Conservation (phyloP, 1,140 invertebrate species). For the Formica exsecta region DNA sequence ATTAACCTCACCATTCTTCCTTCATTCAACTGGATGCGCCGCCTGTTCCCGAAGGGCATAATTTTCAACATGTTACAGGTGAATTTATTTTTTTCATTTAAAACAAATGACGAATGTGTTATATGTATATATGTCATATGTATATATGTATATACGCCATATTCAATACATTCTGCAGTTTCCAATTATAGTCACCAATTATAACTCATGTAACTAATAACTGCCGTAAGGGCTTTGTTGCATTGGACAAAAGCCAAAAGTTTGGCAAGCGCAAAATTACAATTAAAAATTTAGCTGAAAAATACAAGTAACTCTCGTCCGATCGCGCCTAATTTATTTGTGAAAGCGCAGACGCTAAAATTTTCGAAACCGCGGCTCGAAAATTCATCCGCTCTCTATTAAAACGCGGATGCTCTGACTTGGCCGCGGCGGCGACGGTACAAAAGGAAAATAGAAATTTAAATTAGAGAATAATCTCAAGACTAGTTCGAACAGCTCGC, state of each 20-base stretch:
- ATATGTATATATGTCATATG: background rate
- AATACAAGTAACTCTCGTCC: conserved; percentile 24
- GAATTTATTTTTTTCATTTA: conserved; percentile 17
- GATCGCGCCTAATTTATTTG: conserved; percentile 37
- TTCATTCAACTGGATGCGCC: background rate
- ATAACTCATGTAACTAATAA: conserved; percentile 59
- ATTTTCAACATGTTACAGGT: conserved; percentile 33
- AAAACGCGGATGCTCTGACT: conserved; percentile 13
- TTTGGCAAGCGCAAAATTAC: conserved; percentile 30
- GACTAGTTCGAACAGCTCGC: conserved; percentile 71
- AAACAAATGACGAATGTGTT: conserved; percentile 44
- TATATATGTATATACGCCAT: conserved; percentile 1
- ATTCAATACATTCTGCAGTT: background rate
- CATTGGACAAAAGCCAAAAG: conserved; percentile 25
- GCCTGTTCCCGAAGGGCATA: background rate
- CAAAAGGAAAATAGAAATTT: conserved; percentile 69
- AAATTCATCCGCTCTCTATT: conserved; percentile 25
- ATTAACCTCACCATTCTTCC: conserved; percentile 18
- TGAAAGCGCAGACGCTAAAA: background rate
- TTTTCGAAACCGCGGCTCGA: background rate
- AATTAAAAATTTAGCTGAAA: conserved; percentile 60
- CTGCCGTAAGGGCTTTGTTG: conserved; percentile 37
- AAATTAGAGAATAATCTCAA: conserved; percentile 72
- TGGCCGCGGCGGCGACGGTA: background rate
- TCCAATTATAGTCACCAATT: conserved; percentile 28